A percentile compares a stretch with the other conserved stretches of the same genome.
Evolutionary conservation across 2,888 invertebrate species (phyloP).

Genomic region (Harpagoxenus sublaevis): DNA sequence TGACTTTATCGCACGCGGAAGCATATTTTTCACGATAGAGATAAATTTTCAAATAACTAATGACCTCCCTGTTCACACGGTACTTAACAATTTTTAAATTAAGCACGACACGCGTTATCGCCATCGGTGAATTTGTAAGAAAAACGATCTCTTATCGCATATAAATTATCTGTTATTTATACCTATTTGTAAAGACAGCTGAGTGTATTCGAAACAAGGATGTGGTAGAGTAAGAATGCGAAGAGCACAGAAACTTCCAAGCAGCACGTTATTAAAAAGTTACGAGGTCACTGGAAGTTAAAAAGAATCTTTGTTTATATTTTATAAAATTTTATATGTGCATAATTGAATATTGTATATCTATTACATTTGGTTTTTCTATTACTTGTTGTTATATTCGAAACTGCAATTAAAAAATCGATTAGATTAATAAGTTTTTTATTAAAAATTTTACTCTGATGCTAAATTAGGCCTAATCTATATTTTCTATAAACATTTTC

Average conservation of each 20-base stretch:
- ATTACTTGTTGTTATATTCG: not conserved
- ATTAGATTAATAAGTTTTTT: not conserved
- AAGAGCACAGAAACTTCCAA: not conserved
- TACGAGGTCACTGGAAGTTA: conserved; percentile 14
- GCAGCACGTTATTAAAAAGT: not conserved
- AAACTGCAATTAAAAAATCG: not conserved
- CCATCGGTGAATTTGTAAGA: not conserved
- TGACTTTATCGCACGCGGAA: not conserved
- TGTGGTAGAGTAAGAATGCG: not conserved
- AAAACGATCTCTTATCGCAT: not conserved
- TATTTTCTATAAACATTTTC: not conserved
- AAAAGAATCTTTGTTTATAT: not conserved
- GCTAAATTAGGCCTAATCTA: not conserved
- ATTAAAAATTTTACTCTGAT: not conserved
- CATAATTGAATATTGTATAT: not conserved
- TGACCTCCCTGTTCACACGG: not conserved
- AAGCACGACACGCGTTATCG: not conserved
- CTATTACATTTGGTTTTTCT: not conserved
- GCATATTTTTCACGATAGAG: not conserved
- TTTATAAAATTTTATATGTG: not conserved
- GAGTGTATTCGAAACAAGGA: not conserved
- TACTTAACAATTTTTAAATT: not conserved
- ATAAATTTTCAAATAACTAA: not conserved
- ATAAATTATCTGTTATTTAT: not conserved
- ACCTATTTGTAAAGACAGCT: not conserved